Percentiles rank a stretch among this genome's conserved stretches.
phyloP scores from a whole-genome alignment of 2,113 vertebrate species.

The Microtus pennsylvanicus region DNA sequence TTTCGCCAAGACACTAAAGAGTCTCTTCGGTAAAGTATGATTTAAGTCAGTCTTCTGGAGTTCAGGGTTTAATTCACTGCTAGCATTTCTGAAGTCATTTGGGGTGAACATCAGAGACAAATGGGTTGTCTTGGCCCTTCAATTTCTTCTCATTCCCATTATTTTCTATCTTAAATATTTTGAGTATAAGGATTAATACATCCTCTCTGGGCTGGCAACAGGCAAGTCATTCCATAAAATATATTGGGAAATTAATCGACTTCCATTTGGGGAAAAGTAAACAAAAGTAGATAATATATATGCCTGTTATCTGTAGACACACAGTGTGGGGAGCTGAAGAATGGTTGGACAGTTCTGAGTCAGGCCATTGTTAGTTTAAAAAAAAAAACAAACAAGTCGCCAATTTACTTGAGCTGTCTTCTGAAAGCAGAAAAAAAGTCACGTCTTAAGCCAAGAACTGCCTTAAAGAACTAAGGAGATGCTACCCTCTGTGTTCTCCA shows the following conservation, averaged over 20 bases:
- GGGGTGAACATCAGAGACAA: conserved; percentile 71
- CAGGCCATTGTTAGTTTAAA: conserved; percentile 30
- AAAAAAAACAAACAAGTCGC: conserved; percentile 39
- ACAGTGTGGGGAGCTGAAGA: conserved; percentile 52
- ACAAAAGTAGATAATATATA: conserved; percentile 77
- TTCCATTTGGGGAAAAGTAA: conserved; percentile 76
- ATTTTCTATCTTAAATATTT: conserved; percentile 75
- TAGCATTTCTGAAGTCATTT: conserved; percentile 68
- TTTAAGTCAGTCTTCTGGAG: conserved; percentile 66
- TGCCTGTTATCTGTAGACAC: conserved; percentile 70
- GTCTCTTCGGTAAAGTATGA: conserved; percentile 56
- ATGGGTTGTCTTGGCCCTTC: conserved; percentile 67
- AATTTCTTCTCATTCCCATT: conserved; percentile 72
- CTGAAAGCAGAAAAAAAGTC: background rate
- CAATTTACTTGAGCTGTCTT: conserved; percentile 54
- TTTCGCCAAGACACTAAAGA: conserved; percentile 55
- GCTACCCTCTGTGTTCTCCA: background rate
- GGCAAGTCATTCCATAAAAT: conserved; percentile 73
- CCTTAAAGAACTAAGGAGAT: conserved; percentile 38
- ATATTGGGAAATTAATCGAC: conserved; percentile 75
- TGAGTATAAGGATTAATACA: conserved; percentile 69
- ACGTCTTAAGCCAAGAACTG: conserved; percentile 22
- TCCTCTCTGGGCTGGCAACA: conserved; percentile 49
- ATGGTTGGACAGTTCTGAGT: conserved; percentile 46
- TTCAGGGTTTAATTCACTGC: conserved; percentile 72